phyloP scores from a whole-genome alignment of 2,888 invertebrate genomes.

The Sinopyrophorus schimmeli region DNA sequence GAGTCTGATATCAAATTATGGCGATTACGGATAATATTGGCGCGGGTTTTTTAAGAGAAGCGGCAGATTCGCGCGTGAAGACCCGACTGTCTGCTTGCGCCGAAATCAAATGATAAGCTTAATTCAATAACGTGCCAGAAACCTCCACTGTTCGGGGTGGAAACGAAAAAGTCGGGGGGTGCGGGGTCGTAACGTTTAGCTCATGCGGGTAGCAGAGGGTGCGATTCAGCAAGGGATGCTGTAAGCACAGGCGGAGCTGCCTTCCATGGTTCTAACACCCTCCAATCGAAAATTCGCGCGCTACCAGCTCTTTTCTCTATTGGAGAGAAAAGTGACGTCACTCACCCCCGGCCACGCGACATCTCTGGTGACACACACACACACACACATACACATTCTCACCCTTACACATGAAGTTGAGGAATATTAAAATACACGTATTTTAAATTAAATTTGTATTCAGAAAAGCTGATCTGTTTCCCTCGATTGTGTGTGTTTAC shows the following conservation, averaged over 20 bases:
- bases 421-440: conserved; percentile 52
- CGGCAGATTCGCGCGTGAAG: conserved; percentile 49
- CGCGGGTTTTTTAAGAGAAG: conserved; percentile 51
- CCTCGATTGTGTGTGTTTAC: conserved; percentile 47
- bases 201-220: conserved; percentile 39
- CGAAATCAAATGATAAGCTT: conserved; percentile 75
- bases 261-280: conserved; percentile 40
- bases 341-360: conserved; percentile 42
- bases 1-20: conserved; percentile 56
- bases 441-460: conserved; percentile 54
- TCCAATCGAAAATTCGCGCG: conserved; percentile 43
- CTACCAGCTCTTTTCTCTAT: conserved; percentile 36
- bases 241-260: conserved; percentile 43
- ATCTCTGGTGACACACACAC: conserved; percentile 38
- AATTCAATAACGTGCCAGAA: conserved; percentile 71
- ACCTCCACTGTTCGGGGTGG: conserved; percentile 52
- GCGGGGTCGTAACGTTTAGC: conserved; percentile 32
- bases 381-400: conserved; percentile 37
- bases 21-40: conserved; percentile 55
- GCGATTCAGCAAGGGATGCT: conserved; percentile 45
- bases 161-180: conserved; percentile 44
- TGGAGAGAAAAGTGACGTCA: conserved; percentile 47
- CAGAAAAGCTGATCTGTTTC: conserved; percentile 53
- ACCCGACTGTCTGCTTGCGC: conserved; percentile 57
- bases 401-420: conserved; percentile 40